Conservation (phyloP, 1,140 invertebrate species). For the Drosophila equinoxialis region DNA sequence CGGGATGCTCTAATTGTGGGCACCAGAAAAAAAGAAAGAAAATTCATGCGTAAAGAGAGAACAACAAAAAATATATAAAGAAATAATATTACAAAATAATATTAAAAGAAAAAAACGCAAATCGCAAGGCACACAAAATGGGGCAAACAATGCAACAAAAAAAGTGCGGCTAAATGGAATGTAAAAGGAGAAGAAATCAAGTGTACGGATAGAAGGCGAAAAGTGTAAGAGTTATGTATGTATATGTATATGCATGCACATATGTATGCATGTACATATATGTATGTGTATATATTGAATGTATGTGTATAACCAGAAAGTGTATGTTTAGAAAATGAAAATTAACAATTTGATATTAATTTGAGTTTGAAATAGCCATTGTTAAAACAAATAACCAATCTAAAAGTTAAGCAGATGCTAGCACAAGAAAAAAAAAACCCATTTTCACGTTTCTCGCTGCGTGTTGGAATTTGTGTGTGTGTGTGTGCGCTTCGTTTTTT, state of each 20-base stretch:
- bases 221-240: constrained; percentile 47
- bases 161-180: constrained; percentile 69
- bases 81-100: constrained; percentile 44
- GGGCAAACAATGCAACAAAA: constrained; percentile 59
- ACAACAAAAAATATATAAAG: too few relatives aligned
- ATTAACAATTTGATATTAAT: not conserved
- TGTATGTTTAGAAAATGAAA: constrained; percentile 18
- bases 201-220: constrained; percentile 49
- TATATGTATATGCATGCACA: constrained; percentile 12
- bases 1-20: constrained; percentile 14
- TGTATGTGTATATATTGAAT: constrained; percentile 17
- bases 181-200: constrained; percentile 29
- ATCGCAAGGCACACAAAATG: constrained; percentile 29
- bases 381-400: not conserved
- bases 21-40: constrained; percentile 30
- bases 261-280: constrained; percentile 8
- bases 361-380: not conserved
- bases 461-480: constrained; percentile 29
- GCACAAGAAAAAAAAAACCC: constrained; percentile 38
- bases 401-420: constrained; percentile 11
- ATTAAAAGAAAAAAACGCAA: constrained; percentile 7
- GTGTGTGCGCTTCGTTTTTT: constrained; percentile 32
- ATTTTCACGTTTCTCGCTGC: constrained; percentile 57
- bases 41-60: constrained; percentile 14
- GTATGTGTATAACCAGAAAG: not conserved